Evolutionary conservation across 2,797 vertebrate species (phyloP).

Genomic region (Pogoniulus pusillus): DNA sequence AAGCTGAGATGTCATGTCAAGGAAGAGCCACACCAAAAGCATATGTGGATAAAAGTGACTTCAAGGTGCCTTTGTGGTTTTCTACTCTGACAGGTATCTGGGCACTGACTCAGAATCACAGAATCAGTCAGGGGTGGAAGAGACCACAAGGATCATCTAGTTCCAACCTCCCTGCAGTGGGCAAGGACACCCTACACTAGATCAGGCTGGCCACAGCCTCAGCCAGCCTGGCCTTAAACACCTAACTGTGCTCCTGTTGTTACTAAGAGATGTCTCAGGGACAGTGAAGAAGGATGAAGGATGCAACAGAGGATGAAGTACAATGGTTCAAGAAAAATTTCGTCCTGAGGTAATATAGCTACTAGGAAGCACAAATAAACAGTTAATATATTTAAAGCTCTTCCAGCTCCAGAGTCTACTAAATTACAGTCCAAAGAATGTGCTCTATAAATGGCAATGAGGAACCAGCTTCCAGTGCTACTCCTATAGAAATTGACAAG

Average conservation of each 20-base stretch:
- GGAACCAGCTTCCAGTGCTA: not conserved
- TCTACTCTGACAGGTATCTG: not conserved
- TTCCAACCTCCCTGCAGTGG: no score
- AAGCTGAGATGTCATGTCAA: rapidly evolving
- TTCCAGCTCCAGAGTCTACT: not conserved
- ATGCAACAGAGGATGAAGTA: not conserved
- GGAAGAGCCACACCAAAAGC: not conserved
- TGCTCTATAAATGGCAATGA: not conserved
- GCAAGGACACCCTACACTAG: no score
- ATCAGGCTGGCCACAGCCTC: no score
- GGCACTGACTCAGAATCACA: not conserved
- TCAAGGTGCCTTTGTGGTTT: not conserved
- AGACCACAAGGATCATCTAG: no score
- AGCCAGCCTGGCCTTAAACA: no score
- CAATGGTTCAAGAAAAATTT: not conserved
- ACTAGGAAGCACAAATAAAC: not conserved
- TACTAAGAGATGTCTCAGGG: not conserved
- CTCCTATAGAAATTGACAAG: not conserved
- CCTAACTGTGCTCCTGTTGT: not conserved
- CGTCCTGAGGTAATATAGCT: not conserved
- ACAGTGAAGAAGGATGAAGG: not conserved
- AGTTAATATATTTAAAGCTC: not conserved
- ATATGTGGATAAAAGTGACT: not conserved
- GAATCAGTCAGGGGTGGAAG: no score
- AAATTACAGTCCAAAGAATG: not conserved